Percentiles rank a stretch among this genome's conserved stretches.
Evolutionary conservation across 2,113 vertebrate genomes (phyloP).

Genomic region (Ptilonorhynchus violaceus): DNA sequence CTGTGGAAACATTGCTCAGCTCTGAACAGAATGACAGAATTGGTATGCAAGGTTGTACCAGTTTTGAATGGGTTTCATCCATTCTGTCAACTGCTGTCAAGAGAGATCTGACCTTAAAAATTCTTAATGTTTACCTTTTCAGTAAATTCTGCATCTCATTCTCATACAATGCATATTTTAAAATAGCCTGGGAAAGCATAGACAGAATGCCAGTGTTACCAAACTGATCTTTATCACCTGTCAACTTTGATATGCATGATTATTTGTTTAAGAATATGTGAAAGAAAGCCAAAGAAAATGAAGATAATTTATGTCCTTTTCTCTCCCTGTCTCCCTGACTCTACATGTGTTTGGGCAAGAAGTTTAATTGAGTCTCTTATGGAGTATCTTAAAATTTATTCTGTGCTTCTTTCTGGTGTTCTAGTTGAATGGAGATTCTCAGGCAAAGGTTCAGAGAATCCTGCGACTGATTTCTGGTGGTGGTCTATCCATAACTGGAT

Average conservation of each 20-base stretch:
- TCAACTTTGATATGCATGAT: background rate
- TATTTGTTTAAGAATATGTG: background rate
- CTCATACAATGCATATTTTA: background rate
- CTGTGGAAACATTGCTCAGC: background rate
- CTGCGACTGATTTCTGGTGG: slow-evolving; percentile 90
- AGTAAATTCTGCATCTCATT: background rate
- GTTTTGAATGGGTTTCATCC: background rate
- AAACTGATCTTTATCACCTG: background rate
- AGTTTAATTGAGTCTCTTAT: background rate
- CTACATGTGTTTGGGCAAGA: background rate
- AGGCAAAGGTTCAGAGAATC: slow-evolving; percentile 90
- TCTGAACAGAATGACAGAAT: background rate
- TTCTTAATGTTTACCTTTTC: background rate
- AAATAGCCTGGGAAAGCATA: background rate
- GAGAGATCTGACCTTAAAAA: background rate
- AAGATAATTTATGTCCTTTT: background rate
- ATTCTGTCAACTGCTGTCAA: background rate
- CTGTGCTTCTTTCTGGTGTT: background rate
- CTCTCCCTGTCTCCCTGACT: background rate
- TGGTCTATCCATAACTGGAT: slow-evolving; percentile 92
- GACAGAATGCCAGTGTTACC: background rate
- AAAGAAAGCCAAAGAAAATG: background rate
- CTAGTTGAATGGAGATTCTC: slow-evolving; percentile 91
- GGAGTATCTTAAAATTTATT: background rate
- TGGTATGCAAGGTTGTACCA: accelerated